Base-by-base conservation (phyloP, 2,888 invertebrate species). In the Frankliniella fusca region DNA sequence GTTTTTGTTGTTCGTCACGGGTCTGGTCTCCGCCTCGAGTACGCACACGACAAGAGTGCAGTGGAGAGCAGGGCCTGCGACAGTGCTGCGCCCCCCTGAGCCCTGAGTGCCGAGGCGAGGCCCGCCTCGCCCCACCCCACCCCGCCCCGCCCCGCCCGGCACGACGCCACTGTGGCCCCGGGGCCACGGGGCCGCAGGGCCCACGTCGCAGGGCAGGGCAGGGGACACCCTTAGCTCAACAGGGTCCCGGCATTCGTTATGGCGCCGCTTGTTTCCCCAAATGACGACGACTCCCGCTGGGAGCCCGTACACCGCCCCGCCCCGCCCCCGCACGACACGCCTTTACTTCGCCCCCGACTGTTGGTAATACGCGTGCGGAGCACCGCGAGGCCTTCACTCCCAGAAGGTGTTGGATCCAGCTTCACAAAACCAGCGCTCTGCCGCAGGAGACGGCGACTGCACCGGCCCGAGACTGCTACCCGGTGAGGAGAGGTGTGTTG, bases 181-280 rank as follows among this genome's bases (percentile, higher is more conserved):
- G 54, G 70, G 20, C 70, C 70, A 15, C 15, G n/a, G 65, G 65
- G 65, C 65, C 50, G 50, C 15, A 50, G 50, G 50, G 50, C 50
- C 50, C 50, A 12, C 38, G 38, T 38, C 38, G 38, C 54, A 12
- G 54, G 15, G 54, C 54, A 54, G 54, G 15, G 61, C n/a, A 5
- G 61, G 61, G 61, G 61, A 61, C 61, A 61, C 61, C 61, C 61
- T 61, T 61, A 61, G 61, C 61, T 61, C 61, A 61, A 61, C 61
- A 61, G 61, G 61, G 61, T 61, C 18, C 61, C 61, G 61, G 70
- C 70, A 23, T 76, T 76, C 70, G 70, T 76, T 76, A 76, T 27
- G 70, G 70, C 70, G 27, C 27, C 12, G n/a, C 70, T 76, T 76
- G 70, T 76, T 54, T n/a, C 27, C 70, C 70, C 70, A 27, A 76